phyloP scores from a whole-genome alignment of 1,140 invertebrate genomes.

The Schlechtendalia chinensis region DNA sequence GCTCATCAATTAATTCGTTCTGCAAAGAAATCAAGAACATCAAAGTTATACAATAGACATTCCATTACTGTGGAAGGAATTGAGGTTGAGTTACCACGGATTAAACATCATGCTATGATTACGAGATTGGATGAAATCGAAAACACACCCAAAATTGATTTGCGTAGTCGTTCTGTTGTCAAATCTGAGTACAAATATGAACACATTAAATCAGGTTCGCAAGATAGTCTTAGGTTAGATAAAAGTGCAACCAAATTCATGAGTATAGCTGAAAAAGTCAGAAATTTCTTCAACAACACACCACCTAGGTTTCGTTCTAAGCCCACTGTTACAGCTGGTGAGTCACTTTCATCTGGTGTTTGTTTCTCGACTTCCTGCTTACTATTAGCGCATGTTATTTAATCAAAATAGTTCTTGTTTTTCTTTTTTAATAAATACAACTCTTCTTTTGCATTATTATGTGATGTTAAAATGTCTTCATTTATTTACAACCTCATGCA shows the following conservation, averaged over 20 bases:
- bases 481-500: not conserved
- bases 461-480: not conserved
- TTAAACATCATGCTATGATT: conserved; percentile 46
- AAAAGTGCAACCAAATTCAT: conserved; percentile 46
- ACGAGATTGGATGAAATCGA: conserved; percentile 34
- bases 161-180: conserved; percentile 29
- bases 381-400: conserved; percentile 15
- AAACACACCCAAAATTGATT: conserved; percentile 22
- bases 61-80: conserved; percentile 42
- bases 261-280: conserved; percentile 49
- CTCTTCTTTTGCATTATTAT: not conserved
- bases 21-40: conserved; percentile 26
- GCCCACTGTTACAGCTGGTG: conserved; percentile 36
- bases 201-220: conserved; percentile 45
- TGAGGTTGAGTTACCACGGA: conserved; percentile 21
- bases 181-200: conserved; percentile 47
- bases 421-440: not conserved
- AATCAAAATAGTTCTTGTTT: not conserved
- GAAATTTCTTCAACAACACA: conserved; percentile 47
- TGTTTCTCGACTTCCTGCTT: conserved; percentile 22
- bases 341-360: conserved; percentile 18
- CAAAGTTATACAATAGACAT: conserved; percentile 37
- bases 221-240: conserved; percentile 41
- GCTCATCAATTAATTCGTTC: conserved; percentile 48
- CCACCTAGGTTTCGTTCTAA: conserved; percentile 49